These are phyloP conservation scores for Hyles euphorbiae DNA, from an alignment of 1,140 invertebrate genomes.

Conservation along the genomic window DNA sequence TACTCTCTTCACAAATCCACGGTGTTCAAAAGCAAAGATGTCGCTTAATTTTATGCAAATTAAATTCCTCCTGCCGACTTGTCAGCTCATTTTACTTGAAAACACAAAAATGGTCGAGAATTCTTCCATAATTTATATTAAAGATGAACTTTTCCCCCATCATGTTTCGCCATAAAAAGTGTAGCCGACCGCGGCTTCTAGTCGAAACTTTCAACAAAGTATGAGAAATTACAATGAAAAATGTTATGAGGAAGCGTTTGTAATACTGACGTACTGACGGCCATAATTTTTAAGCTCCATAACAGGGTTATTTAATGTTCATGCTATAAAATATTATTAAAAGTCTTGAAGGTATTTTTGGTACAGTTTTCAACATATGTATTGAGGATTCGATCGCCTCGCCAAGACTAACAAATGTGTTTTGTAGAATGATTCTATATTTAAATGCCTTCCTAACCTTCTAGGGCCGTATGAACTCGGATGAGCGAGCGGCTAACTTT, in stretches of 20 bases:
- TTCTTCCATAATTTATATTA: conserved; percentile 17
- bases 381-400: too few species aligned
- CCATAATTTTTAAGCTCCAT: neutral
- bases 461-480: neutral
- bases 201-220: too few species aligned
- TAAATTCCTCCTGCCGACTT: conserved; percentile 8
- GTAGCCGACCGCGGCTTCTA: too few species aligned
- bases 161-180: conserved; percentile 8
- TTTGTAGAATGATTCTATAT: neutral
- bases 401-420: too few species aligned
- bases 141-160: conserved; percentile 10
- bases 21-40: conserved; percentile 10
- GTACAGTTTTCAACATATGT: too few species aligned
- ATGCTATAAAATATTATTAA: too few species aligned
- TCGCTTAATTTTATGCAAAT: conserved; percentile 19
- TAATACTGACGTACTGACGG: neutral
- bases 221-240: too few species aligned
- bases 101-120: conserved; percentile 6
- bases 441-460: conserved; percentile 4
- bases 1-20: neutral
- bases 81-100: conserved; percentile 10
- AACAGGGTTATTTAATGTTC: too few species aligned
- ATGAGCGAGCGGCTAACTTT: too few species aligned
- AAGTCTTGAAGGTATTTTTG: too few species aligned
- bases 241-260: neutral